phyloP scores from a whole-genome alignment of 2,888 invertebrate genomes.

The Tricholauxania praeusta region DNA sequence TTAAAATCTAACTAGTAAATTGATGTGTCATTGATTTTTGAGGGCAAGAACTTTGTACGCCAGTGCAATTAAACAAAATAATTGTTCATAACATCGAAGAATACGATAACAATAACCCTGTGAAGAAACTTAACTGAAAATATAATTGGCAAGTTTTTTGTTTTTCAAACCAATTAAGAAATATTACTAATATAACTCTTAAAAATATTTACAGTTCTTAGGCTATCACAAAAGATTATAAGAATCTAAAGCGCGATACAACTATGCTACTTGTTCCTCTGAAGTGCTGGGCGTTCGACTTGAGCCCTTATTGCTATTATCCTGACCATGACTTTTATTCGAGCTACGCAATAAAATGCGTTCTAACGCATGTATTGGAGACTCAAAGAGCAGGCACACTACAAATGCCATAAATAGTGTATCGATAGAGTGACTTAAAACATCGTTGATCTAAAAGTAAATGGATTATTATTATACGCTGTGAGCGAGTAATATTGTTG shows the following conservation, averaged over 20 bases:
- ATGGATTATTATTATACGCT: background rate
- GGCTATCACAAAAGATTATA: slow-evolving; percentile 31
- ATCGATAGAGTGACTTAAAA: slow-evolving; percentile 61
- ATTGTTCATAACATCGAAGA: no score
- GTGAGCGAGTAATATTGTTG: background rate
- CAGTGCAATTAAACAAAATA: no score
- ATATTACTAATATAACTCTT: slow-evolving; percentile 1
- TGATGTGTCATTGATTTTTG: background rate
- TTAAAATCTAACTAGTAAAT: background rate
- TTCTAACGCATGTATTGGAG: slow-evolving; percentile 79
- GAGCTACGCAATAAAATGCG: slow-evolving; percentile 71
- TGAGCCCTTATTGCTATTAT: slow-evolving; percentile 14
- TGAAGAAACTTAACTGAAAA: background rate
- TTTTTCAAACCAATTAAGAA: background rate
- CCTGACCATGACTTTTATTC: slow-evolving; percentile 29
- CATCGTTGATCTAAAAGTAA: slow-evolving; percentile 70
- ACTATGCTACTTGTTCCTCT: slow-evolving; percentile 51
- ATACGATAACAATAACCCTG: background rate
- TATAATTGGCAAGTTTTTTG: slow-evolving; percentile 12
- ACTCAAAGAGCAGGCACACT: slow-evolving; percentile 77
- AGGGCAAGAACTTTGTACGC: background rate
- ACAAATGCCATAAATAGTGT: slow-evolving; percentile 75
- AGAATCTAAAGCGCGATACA: background rate
- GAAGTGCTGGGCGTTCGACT: slow-evolving; percentile 51
- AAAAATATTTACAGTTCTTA: slow-evolving; percentile 16